Evolutionary conservation across 2,113 vertebrate genomes (phyloP).

Genomic region (Quiscalus mexicanus): DNA sequence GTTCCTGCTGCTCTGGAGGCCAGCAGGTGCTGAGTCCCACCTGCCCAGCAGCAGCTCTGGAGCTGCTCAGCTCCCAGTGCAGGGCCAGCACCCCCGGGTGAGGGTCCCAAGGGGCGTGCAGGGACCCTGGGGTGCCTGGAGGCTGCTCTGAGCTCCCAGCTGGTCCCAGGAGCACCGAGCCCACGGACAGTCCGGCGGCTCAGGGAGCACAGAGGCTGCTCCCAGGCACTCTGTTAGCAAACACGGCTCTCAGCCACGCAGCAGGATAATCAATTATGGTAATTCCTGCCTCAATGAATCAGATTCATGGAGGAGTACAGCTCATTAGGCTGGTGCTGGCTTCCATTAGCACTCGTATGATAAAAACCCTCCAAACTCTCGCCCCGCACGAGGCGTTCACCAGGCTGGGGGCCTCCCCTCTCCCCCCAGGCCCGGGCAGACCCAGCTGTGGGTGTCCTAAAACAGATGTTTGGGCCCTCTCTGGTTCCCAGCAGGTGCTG

Average conservation of each 20-base stretch:
- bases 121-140: accelerated
- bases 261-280: slow-evolving; percentile 74
- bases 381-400: background rate
- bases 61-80: background rate
- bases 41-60: background rate
- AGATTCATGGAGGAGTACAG: slow-evolving; percentile 62
- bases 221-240: slow-evolving; percentile 51
- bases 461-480: background rate
- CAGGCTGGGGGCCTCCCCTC: background rate
- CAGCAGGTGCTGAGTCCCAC: accelerated
- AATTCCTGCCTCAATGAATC: slow-evolving; percentile 73
- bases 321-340: slow-evolving; percentile 62
- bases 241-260: slow-evolving; percentile 23
- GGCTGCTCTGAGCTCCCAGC: accelerated
- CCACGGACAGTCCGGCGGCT: background rate
- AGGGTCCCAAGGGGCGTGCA: background rate
- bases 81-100: background rate
- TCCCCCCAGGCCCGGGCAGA: background rate
- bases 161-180: too few species aligned
- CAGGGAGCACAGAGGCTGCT: background rate
- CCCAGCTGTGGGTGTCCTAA: background rate
- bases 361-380: slow-evolving; percentile 18
- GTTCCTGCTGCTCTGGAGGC: background rate
- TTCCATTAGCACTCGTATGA: slow-evolving; percentile 39
- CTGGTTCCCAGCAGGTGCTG: background rate